phyloP scores from a whole-genome alignment of 2,797 vertebrate species.

The Sebastes glaucus region DNA sequence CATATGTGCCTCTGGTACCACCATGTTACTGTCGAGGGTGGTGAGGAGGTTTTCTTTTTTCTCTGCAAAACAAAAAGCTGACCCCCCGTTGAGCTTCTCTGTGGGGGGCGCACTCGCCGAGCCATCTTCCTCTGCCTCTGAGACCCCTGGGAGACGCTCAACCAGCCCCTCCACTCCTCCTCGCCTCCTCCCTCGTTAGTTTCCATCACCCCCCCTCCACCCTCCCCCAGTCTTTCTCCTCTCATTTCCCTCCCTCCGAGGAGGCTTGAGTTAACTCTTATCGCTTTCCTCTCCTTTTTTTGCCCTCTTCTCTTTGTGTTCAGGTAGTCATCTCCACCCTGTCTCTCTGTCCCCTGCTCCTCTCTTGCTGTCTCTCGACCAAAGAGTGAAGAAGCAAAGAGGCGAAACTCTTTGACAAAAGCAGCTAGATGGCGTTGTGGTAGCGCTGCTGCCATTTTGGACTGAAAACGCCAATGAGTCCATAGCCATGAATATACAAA shows the following conservation, averaged over 20 bases:
- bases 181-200: slow-evolving; percentile 44
- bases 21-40: slow-evolving; percentile 20
- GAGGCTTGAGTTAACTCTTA: slow-evolving; percentile 42
- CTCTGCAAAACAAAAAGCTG: slow-evolving; percentile 64
- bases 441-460: too few relatives aligned
- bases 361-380: slow-evolving; percentile 4
- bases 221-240: not conserved
- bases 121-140: slow-evolving; percentile 61
- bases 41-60: slow-evolving; percentile 22
- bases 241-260: slow-evolving; percentile 34
- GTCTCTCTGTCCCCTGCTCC: not conserved
- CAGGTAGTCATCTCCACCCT: not conserved
- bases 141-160: slow-evolving; percentile 71
- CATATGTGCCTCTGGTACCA: slow-evolving; percentile 40
- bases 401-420: too few relatives aligned
- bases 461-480: too few relatives aligned
- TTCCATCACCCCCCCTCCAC: not conserved
- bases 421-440: too few relatives aligned
- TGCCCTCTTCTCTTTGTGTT: slow-evolving; percentile 15
- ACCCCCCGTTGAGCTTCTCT: slow-evolving; percentile 59
- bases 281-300: not conserved
- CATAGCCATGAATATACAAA: too few relatives aligned
- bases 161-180: slow-evolving; percentile 31
- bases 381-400: too few relatives aligned
- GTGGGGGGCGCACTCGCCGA: slow-evolving; percentile 52